phyloP scores from a whole-genome alignment of 2,113 vertebrate genomes.

The Embiotoca jacksoni region DNA sequence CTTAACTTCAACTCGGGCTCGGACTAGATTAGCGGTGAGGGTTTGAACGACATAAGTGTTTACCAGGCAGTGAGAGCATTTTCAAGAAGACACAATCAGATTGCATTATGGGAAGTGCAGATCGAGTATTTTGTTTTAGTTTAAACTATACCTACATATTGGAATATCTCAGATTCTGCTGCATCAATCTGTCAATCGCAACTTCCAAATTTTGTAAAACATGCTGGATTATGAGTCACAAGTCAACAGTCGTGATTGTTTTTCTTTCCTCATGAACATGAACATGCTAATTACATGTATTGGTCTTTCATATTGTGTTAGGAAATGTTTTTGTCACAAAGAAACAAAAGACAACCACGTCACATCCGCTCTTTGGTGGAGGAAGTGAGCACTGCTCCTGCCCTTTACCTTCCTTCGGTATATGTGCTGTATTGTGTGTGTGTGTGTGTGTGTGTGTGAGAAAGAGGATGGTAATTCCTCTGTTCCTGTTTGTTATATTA shows the following conservation, averaged over 20 bases:
- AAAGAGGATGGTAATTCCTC: background rate
- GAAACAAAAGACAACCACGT: too few species aligned
- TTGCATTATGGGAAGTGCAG: background rate
- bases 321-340: too few species aligned
- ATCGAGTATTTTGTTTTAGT: too few species aligned
- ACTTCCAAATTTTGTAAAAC: background rate
- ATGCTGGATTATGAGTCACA: background rate
- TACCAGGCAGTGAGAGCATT: too few species aligned
- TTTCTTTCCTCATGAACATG: too few species aligned
- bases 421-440: background rate
- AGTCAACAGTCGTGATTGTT: background rate
- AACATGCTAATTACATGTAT: too few species aligned
- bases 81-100: background rate
- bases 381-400: background rate
- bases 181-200: background rate
- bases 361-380: too few species aligned
- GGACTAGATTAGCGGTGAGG: too few species aligned
- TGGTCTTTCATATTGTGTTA: too few species aligned
- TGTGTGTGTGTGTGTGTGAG: background rate
- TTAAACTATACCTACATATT: background rate
- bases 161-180: background rate
- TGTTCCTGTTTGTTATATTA: conserved; percentile 46
- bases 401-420: background rate
- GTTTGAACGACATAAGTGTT: too few species aligned
- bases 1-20: too few species aligned